Percentiles rank a stretch among this genome's conserved stretches.
Conservation (phyloP, 2,113 vertebrate species). For the Acrocephalus kingi region DNA sequence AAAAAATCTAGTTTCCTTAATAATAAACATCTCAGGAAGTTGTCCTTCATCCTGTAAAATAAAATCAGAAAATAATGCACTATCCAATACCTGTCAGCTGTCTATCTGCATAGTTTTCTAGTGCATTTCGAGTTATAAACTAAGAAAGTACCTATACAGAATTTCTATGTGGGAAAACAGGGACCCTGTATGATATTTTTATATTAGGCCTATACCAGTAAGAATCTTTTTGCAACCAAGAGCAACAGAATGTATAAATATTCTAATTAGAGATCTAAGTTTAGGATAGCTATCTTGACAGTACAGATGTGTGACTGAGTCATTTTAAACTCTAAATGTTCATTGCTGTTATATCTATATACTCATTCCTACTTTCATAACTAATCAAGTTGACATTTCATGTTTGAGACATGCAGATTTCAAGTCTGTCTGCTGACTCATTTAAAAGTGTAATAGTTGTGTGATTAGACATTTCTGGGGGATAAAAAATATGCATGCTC, state of each 20-base stretch:
- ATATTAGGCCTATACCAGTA: slow-evolving; percentile 11
- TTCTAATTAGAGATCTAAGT: slow-evolving; percentile 58
- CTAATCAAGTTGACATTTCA: slow-evolving; percentile 58
- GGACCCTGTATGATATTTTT: not conserved
- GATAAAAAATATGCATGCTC: not conserved
- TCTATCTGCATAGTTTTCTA: not conserved
- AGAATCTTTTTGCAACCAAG: not conserved
- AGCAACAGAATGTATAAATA: slow-evolving; percentile 42
- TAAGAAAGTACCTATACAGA: not conserved
- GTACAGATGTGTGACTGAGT: slow-evolving; percentile 64
- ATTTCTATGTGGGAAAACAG: not conserved
- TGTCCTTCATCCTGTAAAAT: not conserved
- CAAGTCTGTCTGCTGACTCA: slow-evolving; percentile 12
- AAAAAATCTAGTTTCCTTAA: not conserved
- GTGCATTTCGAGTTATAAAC: not conserved
- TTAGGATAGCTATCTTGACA: slow-evolving; percentile 54
- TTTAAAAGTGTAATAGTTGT: not conserved
- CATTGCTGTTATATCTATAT: slow-evolving; percentile 29
- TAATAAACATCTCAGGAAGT: not conserved
- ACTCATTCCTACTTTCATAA: slow-evolving; percentile 23
- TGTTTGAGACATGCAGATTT: slow-evolving; percentile 5
- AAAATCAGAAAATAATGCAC: not conserved
- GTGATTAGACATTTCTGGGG: not conserved
- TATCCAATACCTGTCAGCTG: not conserved
- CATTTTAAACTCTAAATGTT: slow-evolving; percentile 46